Conservation (phyloP, 2,797 vertebrate genomes). For the Gila robusta region DNA sequence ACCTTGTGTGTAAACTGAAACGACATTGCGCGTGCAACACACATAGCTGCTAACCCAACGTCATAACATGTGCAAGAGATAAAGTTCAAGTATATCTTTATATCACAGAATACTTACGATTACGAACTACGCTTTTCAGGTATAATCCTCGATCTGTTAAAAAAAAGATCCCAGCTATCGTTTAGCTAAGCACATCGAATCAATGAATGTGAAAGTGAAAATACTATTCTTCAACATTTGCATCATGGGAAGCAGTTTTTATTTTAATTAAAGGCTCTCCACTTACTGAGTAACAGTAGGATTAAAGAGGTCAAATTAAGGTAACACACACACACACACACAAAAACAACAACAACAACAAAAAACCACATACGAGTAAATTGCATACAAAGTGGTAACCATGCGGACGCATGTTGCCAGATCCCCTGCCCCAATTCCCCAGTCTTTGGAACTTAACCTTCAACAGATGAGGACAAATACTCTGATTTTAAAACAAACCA, state of each 20-base stretch:
- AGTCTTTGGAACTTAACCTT: neutral
- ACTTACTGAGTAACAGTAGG: neutral
- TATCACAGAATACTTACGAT: conserved; percentile 33
- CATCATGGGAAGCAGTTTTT: conserved; percentile 68
- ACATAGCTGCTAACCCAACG: neutral
- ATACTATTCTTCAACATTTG: conserved; percentile 53
- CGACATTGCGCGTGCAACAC: neutral
- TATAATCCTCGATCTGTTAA: neutral
- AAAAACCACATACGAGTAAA: neutral
- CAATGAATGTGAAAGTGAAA: conserved; percentile 75
- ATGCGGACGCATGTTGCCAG: neutral
- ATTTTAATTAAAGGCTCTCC: conserved; percentile 12
- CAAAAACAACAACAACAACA: neutral
- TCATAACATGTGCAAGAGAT: neutral
- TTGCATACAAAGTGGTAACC: neutral
- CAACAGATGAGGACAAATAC: neutral
- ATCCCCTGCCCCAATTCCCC: neutral
- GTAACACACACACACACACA: neutral
- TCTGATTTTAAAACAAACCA: neutral
- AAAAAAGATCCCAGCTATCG: neutral
- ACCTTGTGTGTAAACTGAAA: neutral
- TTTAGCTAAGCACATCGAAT: neutral
- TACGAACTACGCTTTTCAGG: neutral
- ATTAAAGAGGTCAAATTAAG: neutral
- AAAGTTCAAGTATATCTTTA: neutral